These are phyloP conservation scores for Pygoscelis adeliae DNA, from an alignment of 2,113 vertebrate genomes.

Conservation along the genomic window DNA sequence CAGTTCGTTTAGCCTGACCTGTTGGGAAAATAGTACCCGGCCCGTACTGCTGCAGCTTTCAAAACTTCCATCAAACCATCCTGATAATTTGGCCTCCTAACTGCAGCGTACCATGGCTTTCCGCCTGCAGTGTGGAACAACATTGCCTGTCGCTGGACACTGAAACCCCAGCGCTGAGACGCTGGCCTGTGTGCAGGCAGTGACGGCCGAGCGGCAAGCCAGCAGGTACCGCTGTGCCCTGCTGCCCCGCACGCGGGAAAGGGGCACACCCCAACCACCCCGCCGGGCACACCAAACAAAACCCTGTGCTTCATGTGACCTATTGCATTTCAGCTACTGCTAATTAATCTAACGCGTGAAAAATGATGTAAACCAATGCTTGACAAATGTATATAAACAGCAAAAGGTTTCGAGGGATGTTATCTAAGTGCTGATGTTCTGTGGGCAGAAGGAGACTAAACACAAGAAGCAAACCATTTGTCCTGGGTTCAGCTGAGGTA, in stretches of 20 bases:
- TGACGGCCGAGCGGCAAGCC: neutral
- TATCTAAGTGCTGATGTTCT: neutral
- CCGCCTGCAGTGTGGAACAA: neutral
- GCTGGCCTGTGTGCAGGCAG: neutral
- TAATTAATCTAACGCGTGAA: neutral
- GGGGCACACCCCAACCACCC: neutral
- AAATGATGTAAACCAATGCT: neutral
- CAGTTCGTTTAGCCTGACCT: neutral
- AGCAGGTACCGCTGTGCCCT: neutral
- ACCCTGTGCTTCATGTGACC: neutral
- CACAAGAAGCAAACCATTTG: neutral
- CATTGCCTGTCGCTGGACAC: neutral
- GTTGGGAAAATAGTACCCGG: neutral
- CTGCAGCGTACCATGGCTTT: neutral
- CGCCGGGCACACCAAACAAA: rapidly evolving
- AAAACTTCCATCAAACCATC: neutral
- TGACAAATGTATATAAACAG: neutral
- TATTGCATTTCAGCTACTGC: neutral
- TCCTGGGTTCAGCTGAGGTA: no score
- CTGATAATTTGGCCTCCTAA: neutral
- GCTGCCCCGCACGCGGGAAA: neutral
- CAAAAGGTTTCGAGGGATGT: neutral
- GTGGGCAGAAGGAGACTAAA: neutral
- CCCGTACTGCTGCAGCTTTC: neutral
- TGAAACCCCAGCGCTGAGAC: neutral